These are phyloP conservation scores for Cyrtonyx montezumae DNA, from an alignment of 2,113 vertebrate genomes.

Conservation along the genomic window DNA sequence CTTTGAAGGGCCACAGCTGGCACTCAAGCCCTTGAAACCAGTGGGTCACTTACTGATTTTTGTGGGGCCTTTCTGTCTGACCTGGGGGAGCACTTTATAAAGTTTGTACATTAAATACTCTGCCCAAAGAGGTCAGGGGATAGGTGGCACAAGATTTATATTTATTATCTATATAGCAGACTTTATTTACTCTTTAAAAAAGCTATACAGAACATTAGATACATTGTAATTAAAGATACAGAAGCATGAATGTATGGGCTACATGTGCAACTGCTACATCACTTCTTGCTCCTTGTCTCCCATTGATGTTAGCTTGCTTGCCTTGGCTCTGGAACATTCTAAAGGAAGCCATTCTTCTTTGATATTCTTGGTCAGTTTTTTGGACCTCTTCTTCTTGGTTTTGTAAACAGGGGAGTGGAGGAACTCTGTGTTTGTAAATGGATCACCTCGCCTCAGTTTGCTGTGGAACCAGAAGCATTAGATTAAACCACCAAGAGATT, in stretches of 20 bases:
- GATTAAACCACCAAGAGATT: not conserved
- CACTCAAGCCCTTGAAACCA: not conserved
- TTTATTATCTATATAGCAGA: not conserved
- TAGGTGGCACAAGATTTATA: not conserved
- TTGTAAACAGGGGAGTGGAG: not conserved
- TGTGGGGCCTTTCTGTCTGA: not conserved
- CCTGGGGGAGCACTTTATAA: not conserved
- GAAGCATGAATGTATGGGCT: not conserved
- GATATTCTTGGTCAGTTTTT: not conserved
- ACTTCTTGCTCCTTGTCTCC: not conserved
- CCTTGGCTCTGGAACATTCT: not conserved
- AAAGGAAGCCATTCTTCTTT: not conserved
- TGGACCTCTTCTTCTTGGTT: not conserved
- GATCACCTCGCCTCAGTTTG: constrained; percentile 72
- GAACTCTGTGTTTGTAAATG: constrained; percentile 24
- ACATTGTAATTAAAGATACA: not conserved
- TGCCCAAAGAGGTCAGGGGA: not conserved
- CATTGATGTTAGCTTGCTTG: not conserved
- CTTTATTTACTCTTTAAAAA: not conserved
- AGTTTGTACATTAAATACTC: not conserved
- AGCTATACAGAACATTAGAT: not conserved
- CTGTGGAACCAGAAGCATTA: constrained; percentile 45
- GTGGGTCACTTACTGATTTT: not conserved
- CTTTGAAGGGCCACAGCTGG: not conserved
- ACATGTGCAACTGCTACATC: not conserved